A percentile compares a stretch with the other conserved stretches of the same genome.
Conservation (phyloP, 1,140 invertebrate genomes). For the Phymastichus coffea region DNA sequence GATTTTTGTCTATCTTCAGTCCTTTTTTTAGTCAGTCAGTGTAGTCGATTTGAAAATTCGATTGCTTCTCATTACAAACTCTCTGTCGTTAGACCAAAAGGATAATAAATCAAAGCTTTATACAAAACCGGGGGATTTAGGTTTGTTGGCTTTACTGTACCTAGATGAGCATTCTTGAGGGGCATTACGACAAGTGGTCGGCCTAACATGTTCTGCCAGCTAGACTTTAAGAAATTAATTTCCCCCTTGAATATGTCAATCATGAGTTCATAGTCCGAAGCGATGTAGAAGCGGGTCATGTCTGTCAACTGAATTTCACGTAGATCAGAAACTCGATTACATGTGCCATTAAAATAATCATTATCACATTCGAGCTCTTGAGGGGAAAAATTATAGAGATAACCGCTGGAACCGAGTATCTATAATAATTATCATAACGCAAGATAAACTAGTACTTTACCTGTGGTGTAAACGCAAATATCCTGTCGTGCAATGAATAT, state of each 20-base stretch:
- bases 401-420: no score
- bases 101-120: no score
- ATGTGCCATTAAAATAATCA: slow-evolving; percentile 28
- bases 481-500: slow-evolving; percentile 92
- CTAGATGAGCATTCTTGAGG: slow-evolving; percentile 87
- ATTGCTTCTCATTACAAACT: not conserved
- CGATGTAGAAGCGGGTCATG: slow-evolving; percentile 93
- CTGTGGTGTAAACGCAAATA: slow-evolving; percentile 98
- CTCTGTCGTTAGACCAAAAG: no score
- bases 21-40: not conserved
- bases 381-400: slow-evolving; percentile 21
- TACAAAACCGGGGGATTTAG: no score
- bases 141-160: no score
- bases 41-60: not conserved
- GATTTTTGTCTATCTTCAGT: not conserved
- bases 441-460: no score
- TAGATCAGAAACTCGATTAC: slow-evolving; percentile 35
- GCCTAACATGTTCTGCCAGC: slow-evolving; percentile 92
- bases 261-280: slow-evolving; percentile 94
- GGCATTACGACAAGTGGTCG: slow-evolving; percentile 87
- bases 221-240: slow-evolving; percentile 94
- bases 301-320: slow-evolving; percentile 83
- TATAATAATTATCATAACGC: no score
- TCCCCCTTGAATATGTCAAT: slow-evolving; percentile 96
- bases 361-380: no score